Evolutionary conservation across 37 sponge, comb jelly and placozoan genomes (phyloP), one percentile per base, ranked within the genome.

Genomic region (Ianthella basta): DNA sequence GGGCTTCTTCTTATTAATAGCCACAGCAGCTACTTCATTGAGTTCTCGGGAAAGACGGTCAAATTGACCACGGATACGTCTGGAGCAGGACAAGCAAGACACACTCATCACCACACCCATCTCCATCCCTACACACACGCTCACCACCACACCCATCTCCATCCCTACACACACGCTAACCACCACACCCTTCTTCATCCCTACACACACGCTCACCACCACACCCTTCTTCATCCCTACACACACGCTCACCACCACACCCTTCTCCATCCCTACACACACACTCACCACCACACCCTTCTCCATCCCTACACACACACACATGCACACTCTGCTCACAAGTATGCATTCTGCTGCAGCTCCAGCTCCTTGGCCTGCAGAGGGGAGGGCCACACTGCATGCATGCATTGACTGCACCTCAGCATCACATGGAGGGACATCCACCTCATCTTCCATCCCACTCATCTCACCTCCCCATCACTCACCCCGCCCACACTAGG

Each of bases 41-140:
- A 93, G 73, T 85, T 97, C 97, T 60, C 89, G 90, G 20, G 85
- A 72, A 73, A 97, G 86, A 3, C 97, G 83, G 56, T 97, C 89
- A 40, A 89, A 85, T 66, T 97, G 97, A 57, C 82, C 84, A 60
- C 92, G 88, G 27, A 97, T 91, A 25, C 97, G 86, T 79, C 94
- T 94, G 50, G 8, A 32, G 34, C 70, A 30, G 24, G 65, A 63
- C 4, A 30, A 8, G 65, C 8, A 2, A 29, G 24, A 55, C 55
- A 44, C 72, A 67, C 68, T 27, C 84, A 69, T 35, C 35, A 69
- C 70, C 70, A 69, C 70, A 30, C 70, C 29, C 70, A 14, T 18
- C 1, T 16, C 29, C 70, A 69, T 35, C 10, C 70, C 29, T 30
- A 64, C 66, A 64, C 14, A 55, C 55, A 44, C 72, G 35, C 68